Base-by-base conservation (phyloP, 1,140 invertebrate genomes). In the Meloidogyne hapla region DNA sequence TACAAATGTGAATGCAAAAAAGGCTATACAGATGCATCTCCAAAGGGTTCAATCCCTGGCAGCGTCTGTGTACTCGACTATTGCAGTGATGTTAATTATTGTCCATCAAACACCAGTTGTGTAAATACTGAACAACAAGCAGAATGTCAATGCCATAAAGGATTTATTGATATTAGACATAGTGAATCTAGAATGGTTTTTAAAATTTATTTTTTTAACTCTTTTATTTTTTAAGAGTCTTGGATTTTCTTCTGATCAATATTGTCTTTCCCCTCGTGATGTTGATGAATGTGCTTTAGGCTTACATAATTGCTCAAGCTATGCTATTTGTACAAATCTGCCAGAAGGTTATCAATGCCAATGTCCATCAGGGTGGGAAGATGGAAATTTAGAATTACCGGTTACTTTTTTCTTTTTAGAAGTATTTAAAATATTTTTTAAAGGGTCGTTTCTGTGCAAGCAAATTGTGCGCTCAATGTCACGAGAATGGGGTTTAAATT, bases 391-490 rank as follows among this genome's bases (percentile, higher is more conserved):
- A 63, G 72, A 75, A 33, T 18, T 75, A 33, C 78, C 71, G 25
- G 71, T 73, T 5, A 28, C 68, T 61, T 12, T n/a, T n/a, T 25
- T 26, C 2, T 21, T 21, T 5, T 70, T 13, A n/a, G n/a, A n/a
- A n/a, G n/a, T 26, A 23, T 0, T 28, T 23, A 76, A 6, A 40
- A 48, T 76, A 23, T 75, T 42, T 23, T 74, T 69, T 79, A 21
- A 75, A 79, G 62, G 83, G 80, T 13, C 63, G 80, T 40, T 75
- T 87, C 23, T 86, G 85, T 74, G 85, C 80, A 77, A 83, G 83
- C 13, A 76, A 84, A n/a, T 77, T 86, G n/a, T 86, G 86, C 69
- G 85, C 84, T 75, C 63, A 87, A 64, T 86, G 86, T 65, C 87
- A 87, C 75, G 48, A 74, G 56, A 86, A 81, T 61, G 80, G 80